A percentile compares a stretch with the other conserved stretches of the same genome.
These are phyloP conservation scores for Lagenorhynchus albirostris DNA, from an alignment of 2,113 vertebrate species.

Conservation along the genomic window DNA sequence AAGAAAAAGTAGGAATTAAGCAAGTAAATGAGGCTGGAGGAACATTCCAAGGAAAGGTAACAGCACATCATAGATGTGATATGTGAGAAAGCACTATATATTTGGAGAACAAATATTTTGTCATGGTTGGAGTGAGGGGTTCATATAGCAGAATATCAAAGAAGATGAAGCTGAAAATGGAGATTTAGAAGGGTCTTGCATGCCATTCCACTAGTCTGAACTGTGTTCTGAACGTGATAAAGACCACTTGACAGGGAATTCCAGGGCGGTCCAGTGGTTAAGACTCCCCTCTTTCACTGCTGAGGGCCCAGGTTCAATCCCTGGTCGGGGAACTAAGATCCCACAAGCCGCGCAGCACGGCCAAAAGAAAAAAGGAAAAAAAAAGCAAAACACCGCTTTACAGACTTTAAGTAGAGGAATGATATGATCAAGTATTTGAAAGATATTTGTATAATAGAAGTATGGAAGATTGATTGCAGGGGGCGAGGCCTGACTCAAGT, in stretches of 20 bases:
- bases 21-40: neutral
- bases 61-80: neutral
- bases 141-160: neutral
- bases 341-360: neutral
- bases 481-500: neutral
- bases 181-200: neutral
- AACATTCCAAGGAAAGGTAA: neutral
- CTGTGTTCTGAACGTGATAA: neutral
- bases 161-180: neutral
- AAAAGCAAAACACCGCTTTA: neutral
- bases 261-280: neutral
- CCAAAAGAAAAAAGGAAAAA: neutral
- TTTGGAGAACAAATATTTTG: constrained; percentile 1
- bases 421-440: neutral
- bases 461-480: neutral
- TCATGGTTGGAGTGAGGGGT: neutral
- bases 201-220: neutral
- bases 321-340: neutral
- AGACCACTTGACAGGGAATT: neutral
- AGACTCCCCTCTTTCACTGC: neutral
- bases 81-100: neutral
- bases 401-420: neutral
- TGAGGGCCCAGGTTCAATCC: neutral
- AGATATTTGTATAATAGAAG: neutral
- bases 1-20: neutral